Evolutionary conservation across 2,888 invertebrate species (phyloP).

Genomic region (Eristalinus aeneus): DNA sequence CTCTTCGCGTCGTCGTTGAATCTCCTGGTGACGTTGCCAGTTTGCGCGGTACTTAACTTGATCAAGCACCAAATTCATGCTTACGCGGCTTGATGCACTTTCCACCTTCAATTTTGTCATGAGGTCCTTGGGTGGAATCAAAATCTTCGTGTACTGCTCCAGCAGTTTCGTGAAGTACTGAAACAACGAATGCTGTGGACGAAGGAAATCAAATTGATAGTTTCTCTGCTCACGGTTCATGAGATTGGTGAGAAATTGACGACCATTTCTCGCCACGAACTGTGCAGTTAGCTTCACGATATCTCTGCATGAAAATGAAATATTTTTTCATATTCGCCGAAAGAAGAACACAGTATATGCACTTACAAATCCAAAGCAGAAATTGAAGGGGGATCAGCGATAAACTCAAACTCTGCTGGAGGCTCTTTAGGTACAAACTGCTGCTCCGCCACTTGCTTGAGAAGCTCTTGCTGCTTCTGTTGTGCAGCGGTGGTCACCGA

Average conservation of each 20-base stretch:
- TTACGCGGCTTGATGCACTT: constrained; percentile 83
- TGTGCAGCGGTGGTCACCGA: constrained; percentile 89
- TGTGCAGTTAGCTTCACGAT: constrained; percentile 99
- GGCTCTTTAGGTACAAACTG: constrained; percentile 95
- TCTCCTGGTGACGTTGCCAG: constrained; percentile 97
- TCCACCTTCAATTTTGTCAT: constrained; percentile 90
- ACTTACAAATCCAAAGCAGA: constrained; percentile 96
- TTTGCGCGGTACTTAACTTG: constrained; percentile 96
- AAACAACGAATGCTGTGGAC: constrained; percentile 98
- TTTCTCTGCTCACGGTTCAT: constrained; percentile 99
- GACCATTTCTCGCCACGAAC: constrained; percentile 98
- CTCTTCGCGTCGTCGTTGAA: constrained; percentile 95
- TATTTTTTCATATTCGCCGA: no score
- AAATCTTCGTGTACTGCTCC: constrained; percentile 98
- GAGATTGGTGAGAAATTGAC: constrained; percentile 97
- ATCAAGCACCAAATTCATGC: constrained; percentile 86
- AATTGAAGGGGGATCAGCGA: constrained; percentile 98
- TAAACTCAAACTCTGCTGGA: constrained; percentile 95
- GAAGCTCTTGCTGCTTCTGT: constrained; percentile 92
- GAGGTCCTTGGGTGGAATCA: constrained; percentile 97
- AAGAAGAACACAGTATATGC: not conserved
- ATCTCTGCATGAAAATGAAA: constrained; percentile 84
- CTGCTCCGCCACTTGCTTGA: constrained; percentile 92
- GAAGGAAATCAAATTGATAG: constrained; percentile 98
- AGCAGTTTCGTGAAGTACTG: constrained; percentile 98